phyloP scores from a whole-genome alignment of 1,140 invertebrate genomes.

The Halesus radiatus region DNA sequence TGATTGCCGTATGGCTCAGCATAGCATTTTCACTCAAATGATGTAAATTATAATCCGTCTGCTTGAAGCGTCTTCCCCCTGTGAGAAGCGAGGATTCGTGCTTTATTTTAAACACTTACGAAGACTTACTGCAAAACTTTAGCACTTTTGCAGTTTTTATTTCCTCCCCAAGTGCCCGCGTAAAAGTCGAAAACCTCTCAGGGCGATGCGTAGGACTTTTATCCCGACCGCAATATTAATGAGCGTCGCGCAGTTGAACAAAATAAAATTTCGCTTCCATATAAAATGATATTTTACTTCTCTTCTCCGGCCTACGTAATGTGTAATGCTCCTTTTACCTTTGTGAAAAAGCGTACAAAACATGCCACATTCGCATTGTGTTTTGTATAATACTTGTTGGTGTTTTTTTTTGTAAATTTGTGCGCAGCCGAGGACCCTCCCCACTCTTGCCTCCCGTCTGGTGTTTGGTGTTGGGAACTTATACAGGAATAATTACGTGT shows the following conservation, averaged over 20 bases:
- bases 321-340: not conserved
- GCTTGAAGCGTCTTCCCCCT: too few relatives aligned
- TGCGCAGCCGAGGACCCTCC: not conserved
- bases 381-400: not conserved
- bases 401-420: not conserved
- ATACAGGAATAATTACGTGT: not conserved
- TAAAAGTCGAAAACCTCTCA: not conserved
- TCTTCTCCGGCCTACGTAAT: not conserved
- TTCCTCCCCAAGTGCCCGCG: too few relatives aligned
- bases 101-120: too few relatives aligned
- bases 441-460: not conserved
- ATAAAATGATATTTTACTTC: not conserved
- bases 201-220: not conserved
- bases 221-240: not conserved
- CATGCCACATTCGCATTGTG: slow-evolving; percentile 17
- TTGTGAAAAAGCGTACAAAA: not conserved
- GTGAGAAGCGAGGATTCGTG: too few relatives aligned
- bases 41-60: too few relatives aligned
- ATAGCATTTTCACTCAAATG: too few relatives aligned
- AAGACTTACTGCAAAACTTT: too few relatives aligned
- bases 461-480: not conserved
- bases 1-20: too few relatives aligned
- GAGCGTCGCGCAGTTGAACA: not conserved
- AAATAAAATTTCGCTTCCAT: not conserved
- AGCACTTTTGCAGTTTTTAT: too few relatives aligned